These are phyloP conservation scores for Tenthredo livida DNA, from an alignment of 2,888 invertebrate genomes.

Conservation along the genomic window DNA sequence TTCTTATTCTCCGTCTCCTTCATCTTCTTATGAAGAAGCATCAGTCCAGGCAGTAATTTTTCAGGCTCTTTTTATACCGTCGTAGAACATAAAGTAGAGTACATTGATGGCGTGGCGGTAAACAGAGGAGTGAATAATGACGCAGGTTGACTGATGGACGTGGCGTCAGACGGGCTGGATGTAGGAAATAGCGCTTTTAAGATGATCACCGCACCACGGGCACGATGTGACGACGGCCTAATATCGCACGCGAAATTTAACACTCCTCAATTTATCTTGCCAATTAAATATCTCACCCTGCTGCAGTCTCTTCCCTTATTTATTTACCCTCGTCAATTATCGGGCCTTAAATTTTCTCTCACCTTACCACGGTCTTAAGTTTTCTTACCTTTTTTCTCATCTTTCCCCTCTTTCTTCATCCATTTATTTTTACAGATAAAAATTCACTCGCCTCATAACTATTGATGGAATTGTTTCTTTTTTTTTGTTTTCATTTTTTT, in stretches of 20 bases:
- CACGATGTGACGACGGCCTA: constrained; percentile 11
- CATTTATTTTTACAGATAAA: background rate
- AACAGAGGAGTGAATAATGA: constrained; percentile 45
- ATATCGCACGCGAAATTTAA: constrained; percentile 23
- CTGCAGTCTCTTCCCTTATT: background rate
- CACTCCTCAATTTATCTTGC: constrained; percentile 20
- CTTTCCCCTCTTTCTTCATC: background rate
- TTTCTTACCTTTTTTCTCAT: background rate
- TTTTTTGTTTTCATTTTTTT: too few species aligned
- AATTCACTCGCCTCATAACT: background rate
- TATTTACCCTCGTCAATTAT: constrained; percentile 2
- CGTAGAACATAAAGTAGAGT: constrained; percentile 21
- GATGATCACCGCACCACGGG: constrained; percentile 6
- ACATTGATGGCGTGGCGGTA: constrained; percentile 17
- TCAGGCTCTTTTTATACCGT: constrained; percentile 20
- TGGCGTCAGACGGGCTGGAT: constrained; percentile 22
- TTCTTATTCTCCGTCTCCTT: too few species aligned
- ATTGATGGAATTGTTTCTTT: background rate
- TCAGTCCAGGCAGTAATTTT: background rate
- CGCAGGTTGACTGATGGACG: constrained; percentile 43
- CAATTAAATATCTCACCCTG: constrained; percentile 12
- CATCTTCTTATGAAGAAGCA: background rate
- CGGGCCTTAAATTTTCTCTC: background rate
- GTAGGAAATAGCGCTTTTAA: constrained; percentile 40
- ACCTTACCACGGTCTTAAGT: too few species aligned